Evolutionary conservation across 2,888 invertebrate species (phyloP), one percentile per base, ranked within the genome.

Genomic region (Emmelina monodactyla): DNA sequence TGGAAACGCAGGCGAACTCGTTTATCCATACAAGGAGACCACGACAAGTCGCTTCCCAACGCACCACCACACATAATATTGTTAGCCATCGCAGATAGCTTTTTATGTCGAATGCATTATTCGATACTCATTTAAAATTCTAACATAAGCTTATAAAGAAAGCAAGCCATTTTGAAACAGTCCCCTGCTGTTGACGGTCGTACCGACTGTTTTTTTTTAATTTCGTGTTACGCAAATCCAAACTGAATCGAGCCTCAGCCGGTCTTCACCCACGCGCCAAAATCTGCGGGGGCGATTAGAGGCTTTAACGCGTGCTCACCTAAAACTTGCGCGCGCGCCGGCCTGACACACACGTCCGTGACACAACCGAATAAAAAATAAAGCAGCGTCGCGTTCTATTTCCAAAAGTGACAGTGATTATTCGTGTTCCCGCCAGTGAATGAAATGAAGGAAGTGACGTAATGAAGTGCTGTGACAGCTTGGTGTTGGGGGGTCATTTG

Each of bases 71-170:
- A 73, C 72, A 76, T 75, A 73, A 76, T 78, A 78, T 76, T 71
- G 78, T 76, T 75, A 73, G 75, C 65, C 57, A 60, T 58, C 58
- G 68, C 63, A 71, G 76, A 78, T 78, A 75, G 75, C 75, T 79
- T 79, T 79, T 79, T 78, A 76, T 73, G 69, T 67, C 67, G 67
- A 64, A 76, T 78, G 76, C 76, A 79, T 79, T 78, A 78, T 79
- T 79, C 76, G 78, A 78, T 73, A 67, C 76, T 76, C 76, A 78
- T 79, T 79, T 79, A 73, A 79, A 79, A 79, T 78, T 78, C 78
- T 79, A 79, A 78, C 75, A 69, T 75, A 68, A 63, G 54, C 76
- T 64, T 73, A 71, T 73, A 73, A 72, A 73, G 73, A 71, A 69
- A 73, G 67, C 57, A 66, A 47, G 75, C 76, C 76, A 78, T 76